These are phyloP conservation scores for Suricata suricatta DNA, from an alignment of 2,113 vertebrate genomes.

Conservation along the genomic window DNA sequence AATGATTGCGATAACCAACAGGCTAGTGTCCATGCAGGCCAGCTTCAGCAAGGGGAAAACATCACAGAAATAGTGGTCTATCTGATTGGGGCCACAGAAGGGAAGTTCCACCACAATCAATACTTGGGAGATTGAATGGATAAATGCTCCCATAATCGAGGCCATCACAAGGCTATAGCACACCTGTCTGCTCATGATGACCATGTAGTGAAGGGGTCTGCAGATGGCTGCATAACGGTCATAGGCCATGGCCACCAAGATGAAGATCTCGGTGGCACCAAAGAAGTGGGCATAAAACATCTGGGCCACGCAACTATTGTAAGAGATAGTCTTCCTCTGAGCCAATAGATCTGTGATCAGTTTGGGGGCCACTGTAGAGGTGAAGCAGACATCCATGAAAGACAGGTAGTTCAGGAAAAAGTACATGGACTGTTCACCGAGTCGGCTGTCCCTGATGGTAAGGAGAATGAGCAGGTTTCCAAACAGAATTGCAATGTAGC, in stretches of 20 bases:
- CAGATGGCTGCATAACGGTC: conserved; percentile 74
- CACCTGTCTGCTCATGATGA: conserved; percentile 55
- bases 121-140: conserved; percentile 22
- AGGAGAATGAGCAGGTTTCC: conserved; percentile 66
- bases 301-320: conserved; percentile 38
- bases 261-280: conserved; percentile 61
- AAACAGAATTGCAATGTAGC: conserved; percentile 47
- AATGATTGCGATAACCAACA: not conserved
- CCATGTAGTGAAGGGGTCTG: conserved; percentile 61
- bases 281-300: conserved; percentile 64
- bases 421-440: conserved; percentile 66
- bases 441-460: conserved; percentile 58
- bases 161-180: conserved; percentile 4
- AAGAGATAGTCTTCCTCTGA: conserved; percentile 30
- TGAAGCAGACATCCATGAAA: conserved; percentile 71
- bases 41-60: conserved; percentile 59
- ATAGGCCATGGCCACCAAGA: conserved; percentile 73
- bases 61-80: conserved; percentile 67
- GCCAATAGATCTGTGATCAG: conserved; percentile 23
- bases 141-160: conserved; percentile 20
- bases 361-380: conserved; percentile 57
- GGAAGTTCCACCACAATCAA: conserved; percentile 45
- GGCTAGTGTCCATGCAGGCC: conserved; percentile 25
- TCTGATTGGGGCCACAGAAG: conserved; percentile 45
- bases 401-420: conserved; percentile 69